Base-by-base conservation (phyloP, 2,113 vertebrate species). In the Dipodomys stephensi region DNA sequence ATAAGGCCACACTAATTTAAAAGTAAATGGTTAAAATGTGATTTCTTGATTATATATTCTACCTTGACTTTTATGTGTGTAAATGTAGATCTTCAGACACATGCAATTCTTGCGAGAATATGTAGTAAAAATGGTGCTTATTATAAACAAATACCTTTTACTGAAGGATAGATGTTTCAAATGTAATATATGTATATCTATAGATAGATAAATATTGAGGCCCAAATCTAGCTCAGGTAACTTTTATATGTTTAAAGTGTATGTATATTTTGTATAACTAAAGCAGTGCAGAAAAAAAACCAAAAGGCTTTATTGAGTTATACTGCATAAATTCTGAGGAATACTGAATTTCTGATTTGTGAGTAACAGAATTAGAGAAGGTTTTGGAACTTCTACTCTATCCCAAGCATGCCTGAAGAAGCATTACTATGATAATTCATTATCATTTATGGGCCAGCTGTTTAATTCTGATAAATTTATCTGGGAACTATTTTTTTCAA, bases 331-430 rank as follows among this genome's bases (percentile, higher is more conserved):
- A 95, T 96, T 95, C 65, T 93, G 93, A 97, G 76, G 0, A 91
- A 93, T 83, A 16, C 53, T 16, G 15, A 57, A 57, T 57, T 57
- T 78, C 90, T 69, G 84, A 65, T 94, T 39, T 62, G 91, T 92
- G 77, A 53, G 81, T 2, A 18, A 57, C 44, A 96, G 80, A 65
- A 82, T 88, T 23, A 88, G 91, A 90, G 92, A 95, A 83, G 64
- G 87, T 60, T 83, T 49, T 93, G 96, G 85, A 93, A 78, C 71
- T 53, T 94, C 73, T 77, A 87, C 67, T 95, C 90, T 44, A 96
- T 93, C 87, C 73, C 18, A 96, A 81, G 7, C 80, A 84, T 79
- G 74, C 93, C 79, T 93, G 74, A 97, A 97, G 69, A 97, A 97
- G 69, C 64, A 95, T 83, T 93, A 73, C 86, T 88, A 88, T 95